Evolutionary conservation across 37 sponge, comb jelly and placozoan species (phyloP).

Genomic region (Aphrocallistes beatrix): DNA sequence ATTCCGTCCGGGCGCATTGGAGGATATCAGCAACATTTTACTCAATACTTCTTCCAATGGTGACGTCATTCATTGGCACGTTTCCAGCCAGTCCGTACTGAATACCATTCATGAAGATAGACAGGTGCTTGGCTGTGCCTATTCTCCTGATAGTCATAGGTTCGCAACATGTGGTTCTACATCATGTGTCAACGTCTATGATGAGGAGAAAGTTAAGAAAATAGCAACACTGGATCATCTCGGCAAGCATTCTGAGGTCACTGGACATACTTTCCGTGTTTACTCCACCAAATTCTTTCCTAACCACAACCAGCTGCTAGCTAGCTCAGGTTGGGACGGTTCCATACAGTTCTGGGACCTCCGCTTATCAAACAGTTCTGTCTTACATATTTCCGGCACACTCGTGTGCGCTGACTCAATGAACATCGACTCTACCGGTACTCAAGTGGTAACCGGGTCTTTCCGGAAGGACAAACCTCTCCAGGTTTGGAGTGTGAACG

Average conservation of each 20-base stretch:
- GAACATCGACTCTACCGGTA: background rate
- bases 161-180: slow-evolving; percentile 57
- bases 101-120: slow-evolving; percentile 32
- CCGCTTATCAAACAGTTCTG: background rate
- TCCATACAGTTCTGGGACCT: background rate
- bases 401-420: background rate
- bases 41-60: slow-evolving; percentile 30
- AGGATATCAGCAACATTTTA: background rate
- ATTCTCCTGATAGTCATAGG: slow-evolving; percentile 30
- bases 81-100: slow-evolving; percentile 31
- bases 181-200: slow-evolving; percentile 33
- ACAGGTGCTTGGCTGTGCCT: slow-evolving; percentile 45
- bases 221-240: slow-evolving; percentile 28
- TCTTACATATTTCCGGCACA: background rate
- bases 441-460: background rate
- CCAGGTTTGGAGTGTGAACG: background rate
- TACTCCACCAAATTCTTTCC: background rate
- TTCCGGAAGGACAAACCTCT: background rate
- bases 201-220: slow-evolving; percentile 23
- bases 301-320: background rate
- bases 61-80: slow-evolving; percentile 51
- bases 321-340: background rate
- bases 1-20: background rate
- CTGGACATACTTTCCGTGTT: background rate
- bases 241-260: background rate